Evolutionary conservation across 2,113 vertebrate genomes (phyloP), one percentile per base, ranked within the genome.

Genomic region (Sinocyclocheilus maitianheensis): DNA sequence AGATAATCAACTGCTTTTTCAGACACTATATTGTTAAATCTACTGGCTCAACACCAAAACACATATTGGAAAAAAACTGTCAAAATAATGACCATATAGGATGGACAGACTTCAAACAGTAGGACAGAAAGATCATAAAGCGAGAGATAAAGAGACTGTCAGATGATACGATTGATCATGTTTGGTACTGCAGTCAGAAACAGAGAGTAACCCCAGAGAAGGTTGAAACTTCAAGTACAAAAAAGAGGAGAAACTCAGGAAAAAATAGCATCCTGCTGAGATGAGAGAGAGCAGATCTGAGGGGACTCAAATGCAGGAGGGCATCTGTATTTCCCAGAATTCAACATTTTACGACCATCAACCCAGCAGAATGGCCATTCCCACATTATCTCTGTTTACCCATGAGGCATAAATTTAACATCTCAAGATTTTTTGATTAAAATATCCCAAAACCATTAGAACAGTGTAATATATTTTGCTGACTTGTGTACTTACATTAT

Each of bases 261-360:
- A 37, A 37, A 53, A 82, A 14, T 6, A 20, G 43, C 55, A 16
- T 77, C 78, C 63, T 77, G 69, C 74, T 67, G 79, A 85, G 77
- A 85, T 83, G 34, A 81, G 67, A 55, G 67, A 74, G 67, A 13
- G 81, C 51, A 83, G 81, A 83, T 83, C 81, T 74, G 51, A 83
- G 81, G 18, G 26, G 43, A 37, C 67, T 43, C 22, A 71, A 74
- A 83, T 83, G 30, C 51, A 74, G 6, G 51, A 60, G 51, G 87
- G 24, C 58, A 0, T 71, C 48, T 3, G 40, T 16, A 37, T 62
- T 16, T 37, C 26, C n/a, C 76, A 46, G 78, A 81, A n/a, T 71
- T 22, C 62, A 8, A 55, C 43, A 71, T 24, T 71, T 83, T 83
- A 37, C 67, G 22, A 72, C 26, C 48, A 67, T 26, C 10, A 34